Evolutionary conservation across 1,140 invertebrate species (phyloP), one percentile per base, ranked within the genome.

Genomic region (Octopus sinensis): DNA sequence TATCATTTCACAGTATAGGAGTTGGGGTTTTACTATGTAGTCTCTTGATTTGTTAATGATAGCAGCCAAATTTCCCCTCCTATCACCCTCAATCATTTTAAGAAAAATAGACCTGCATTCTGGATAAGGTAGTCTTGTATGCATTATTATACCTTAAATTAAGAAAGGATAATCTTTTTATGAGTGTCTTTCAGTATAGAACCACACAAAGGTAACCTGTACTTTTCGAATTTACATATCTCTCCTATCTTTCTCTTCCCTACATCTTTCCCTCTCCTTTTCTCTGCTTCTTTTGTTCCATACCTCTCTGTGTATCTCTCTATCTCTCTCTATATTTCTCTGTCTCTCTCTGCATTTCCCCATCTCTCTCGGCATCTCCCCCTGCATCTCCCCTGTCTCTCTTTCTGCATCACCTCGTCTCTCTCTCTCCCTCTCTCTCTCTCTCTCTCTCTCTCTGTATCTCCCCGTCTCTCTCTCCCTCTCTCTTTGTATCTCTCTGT

Each of bases 251-350:
- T 43, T 43, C 30, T 43, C 30, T 43, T 43, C 51, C 75, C 53
- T 43, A 23, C 71, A 6, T 62, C 53, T 17, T 3, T 68, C 30
- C 12, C 71, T 30, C 23, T 6, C 54, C 54, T 51, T 43, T 12
- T 79, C 73, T 80, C 76, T 78, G 51, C 56, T 6, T 62, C 30
- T 23, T 30, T 30, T 80, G 12, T 81, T 56, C 62, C 76, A 53
- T 53, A 53, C 17, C 75, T 54, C 17, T 4, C 56, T 62, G 1
- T 62, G 9, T 62, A 9, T 62, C 56, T 17, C 17, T 4, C 56
- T 62, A 9, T 17, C 17, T 17, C 17, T 17, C 17, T 17, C 17
- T 17, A 9, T 17, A 7, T 81, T 71, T 53, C 71, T 81, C 75
- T 62, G 13, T 30, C 82, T 10, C 68, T 71, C 54, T 51, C 52